Evolutionary conservation across 2,113 vertebrate species (phyloP).

Genomic region (Haemorhous mexicanus): DNA sequence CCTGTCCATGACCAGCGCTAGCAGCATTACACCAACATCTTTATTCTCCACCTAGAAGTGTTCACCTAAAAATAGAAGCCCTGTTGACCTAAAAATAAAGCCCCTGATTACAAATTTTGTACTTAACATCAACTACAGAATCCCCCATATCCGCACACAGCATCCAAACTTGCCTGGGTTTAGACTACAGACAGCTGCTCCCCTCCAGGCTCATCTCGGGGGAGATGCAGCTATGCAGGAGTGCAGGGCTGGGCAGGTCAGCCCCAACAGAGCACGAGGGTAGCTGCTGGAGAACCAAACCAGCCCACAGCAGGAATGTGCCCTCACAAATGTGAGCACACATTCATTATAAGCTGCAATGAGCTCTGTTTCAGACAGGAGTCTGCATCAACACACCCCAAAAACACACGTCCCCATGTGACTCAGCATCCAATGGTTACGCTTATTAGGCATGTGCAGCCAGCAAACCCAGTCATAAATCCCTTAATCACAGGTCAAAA

Average conservation of each 20-base stretch:
- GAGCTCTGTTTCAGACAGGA: background rate
- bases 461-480: background rate
- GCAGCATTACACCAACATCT: background rate
- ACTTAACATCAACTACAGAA: background rate
- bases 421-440: background rate
- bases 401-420: background rate
- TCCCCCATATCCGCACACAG: background rate
- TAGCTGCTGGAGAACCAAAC: background rate
- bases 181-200: background rate
- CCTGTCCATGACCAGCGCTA: background rate
- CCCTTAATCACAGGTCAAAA: conserved; percentile 27
- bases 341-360: background rate
- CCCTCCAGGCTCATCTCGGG: background rate
- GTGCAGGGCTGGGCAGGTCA: background rate
- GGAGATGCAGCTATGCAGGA: background rate
- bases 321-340: background rate
- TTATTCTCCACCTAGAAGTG: background rate
- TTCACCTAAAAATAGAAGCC: background rate
- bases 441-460: background rate
- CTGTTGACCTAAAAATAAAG: conserved; percentile 1
- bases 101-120: background rate
- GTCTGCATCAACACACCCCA: background rate
- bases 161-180: rapidly evolving
- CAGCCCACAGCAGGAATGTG: background rate
- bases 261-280: rapidly evolving